Evolutionary conservation across 2,888 invertebrate species (phyloP).

Genomic region (Amaurobius ferox): DNA sequence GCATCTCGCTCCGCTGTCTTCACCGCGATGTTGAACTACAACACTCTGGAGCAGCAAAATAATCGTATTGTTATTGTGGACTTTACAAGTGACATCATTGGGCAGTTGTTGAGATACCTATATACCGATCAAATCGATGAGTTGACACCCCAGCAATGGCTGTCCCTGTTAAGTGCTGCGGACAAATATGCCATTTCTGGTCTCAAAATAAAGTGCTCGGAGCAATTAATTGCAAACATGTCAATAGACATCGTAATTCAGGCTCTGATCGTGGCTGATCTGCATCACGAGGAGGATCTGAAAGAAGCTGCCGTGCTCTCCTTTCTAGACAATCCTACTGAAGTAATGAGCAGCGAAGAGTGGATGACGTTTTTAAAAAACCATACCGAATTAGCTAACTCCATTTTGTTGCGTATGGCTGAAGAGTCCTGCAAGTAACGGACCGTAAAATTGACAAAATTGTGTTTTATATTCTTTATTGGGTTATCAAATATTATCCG

Average conservation of each 20-base stretch:
- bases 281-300: conserved; percentile 37
- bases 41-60: neutral
- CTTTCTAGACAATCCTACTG: conserved; percentile 31
- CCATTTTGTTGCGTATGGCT: conserved; percentile 42
- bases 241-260: conserved; percentile 4
- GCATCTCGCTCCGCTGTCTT: neutral
- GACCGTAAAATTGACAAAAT: no score
- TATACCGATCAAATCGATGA: conserved; percentile 40
- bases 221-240: conserved; percentile 19
- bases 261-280: conserved; percentile 22
- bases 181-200: conserved; percentile 43
- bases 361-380: conserved; percentile 47
- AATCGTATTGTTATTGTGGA: neutral
- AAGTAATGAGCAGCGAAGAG: conserved; percentile 41
- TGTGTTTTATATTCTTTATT: no score
- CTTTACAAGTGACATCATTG: conserved; percentile 13
- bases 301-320: conserved; percentile 35
- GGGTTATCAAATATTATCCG: no score
- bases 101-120: conserved; percentile 27
- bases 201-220: conserved; percentile 23
- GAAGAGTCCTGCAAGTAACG: neutral
- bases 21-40: neutral
- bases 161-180: conserved; percentile 35
- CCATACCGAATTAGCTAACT: conserved; percentile 42
- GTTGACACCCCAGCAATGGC: conserved; percentile 1